Percentiles rank a stretch among this genome's conserved stretches.
Conservation (phyloP, 2,113 vertebrate species). For the Austrofundulus limnaeus region DNA sequence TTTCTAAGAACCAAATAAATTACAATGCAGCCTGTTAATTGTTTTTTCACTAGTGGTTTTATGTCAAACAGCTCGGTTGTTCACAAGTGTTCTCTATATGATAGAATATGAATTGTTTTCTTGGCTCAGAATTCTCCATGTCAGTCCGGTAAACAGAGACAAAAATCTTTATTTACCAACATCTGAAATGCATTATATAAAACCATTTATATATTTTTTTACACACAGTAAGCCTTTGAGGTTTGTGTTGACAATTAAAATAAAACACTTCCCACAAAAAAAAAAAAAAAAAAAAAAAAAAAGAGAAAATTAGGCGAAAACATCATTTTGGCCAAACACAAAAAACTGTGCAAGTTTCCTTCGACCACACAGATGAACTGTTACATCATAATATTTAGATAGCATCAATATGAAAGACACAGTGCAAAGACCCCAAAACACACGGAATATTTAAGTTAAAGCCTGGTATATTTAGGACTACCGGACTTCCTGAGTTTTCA, state of each 20-base stretch:
- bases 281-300: neutral
- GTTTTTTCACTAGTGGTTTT: neutral
- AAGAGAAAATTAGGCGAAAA: accelerated
- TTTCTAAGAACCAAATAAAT: slow-evolving; percentile 19
- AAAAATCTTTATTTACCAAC: neutral
- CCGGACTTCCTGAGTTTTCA: slow-evolving; percentile 51
- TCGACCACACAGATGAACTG: slow-evolving; percentile 6
- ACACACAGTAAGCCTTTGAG: neutral
- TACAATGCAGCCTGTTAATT: slow-evolving; percentile 5
- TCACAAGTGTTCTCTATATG: neutral
- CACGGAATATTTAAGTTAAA: slow-evolving; percentile 5
- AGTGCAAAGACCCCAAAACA: slow-evolving; percentile 42
- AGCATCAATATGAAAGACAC: slow-evolving; percentile 32
- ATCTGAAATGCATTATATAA: neutral
- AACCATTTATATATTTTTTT: neutral
- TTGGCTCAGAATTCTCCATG: neutral
- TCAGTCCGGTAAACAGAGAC: neutral
- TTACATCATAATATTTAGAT: slow-evolving; percentile 22
- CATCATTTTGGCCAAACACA: slow-evolving; percentile 1
- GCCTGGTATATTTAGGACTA: slow-evolving; percentile 16
- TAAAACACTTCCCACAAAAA: neutral
- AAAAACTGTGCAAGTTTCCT: slow-evolving; percentile 1
- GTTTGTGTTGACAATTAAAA: slow-evolving; percentile 1
- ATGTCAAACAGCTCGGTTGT: neutral
- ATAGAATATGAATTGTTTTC: neutral